These are phyloP conservation scores for Macrotus californicus DNA, from an alignment of 2,113 vertebrate genomes.

Conservation along the genomic window DNA sequence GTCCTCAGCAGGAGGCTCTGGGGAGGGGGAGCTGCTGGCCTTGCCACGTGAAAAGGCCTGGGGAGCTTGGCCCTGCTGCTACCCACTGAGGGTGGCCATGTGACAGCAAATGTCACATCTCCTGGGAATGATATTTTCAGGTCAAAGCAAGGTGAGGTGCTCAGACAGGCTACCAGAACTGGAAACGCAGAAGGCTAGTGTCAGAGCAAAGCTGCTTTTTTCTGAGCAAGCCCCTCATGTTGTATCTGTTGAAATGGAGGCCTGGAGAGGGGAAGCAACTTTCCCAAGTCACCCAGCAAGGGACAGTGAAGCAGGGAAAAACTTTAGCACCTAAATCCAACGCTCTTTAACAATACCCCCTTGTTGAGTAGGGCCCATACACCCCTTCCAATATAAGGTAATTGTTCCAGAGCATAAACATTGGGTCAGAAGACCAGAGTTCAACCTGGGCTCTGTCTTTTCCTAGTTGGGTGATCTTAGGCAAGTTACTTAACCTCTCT, in stretches of 20 bases:
- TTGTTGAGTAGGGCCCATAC: background rate
- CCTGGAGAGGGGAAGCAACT: background rate
- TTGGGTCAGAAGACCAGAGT: background rate
- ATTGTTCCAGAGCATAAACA: background rate
- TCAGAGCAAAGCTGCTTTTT: background rate
- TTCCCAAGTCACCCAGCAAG: background rate
- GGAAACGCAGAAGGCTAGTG: background rate
- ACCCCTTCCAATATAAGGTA: background rate
- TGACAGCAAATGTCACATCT: background rate
- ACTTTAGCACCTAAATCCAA: background rate
- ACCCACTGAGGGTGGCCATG: background rate
- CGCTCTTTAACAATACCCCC: background rate
- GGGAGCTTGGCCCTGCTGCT: background rate
- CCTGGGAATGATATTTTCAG: background rate
- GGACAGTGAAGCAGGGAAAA: background rate
- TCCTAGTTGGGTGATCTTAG: background rate
- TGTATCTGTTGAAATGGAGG: background rate
- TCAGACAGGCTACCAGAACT: background rate
- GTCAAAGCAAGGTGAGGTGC: background rate
- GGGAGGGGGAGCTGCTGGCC: background rate
- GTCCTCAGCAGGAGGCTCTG: background rate
- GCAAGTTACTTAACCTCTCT: background rate
- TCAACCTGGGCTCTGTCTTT: background rate
- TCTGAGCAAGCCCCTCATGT: background rate
- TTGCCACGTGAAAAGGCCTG: constrained; percentile 11